A percentile compares a stretch with the other conserved stretches of the same genome.
phyloP scores from a whole-genome alignment of 30 jellyfish, hydroid and myxozoan species.

The Chrysaora quinquecirrha region DNA sequence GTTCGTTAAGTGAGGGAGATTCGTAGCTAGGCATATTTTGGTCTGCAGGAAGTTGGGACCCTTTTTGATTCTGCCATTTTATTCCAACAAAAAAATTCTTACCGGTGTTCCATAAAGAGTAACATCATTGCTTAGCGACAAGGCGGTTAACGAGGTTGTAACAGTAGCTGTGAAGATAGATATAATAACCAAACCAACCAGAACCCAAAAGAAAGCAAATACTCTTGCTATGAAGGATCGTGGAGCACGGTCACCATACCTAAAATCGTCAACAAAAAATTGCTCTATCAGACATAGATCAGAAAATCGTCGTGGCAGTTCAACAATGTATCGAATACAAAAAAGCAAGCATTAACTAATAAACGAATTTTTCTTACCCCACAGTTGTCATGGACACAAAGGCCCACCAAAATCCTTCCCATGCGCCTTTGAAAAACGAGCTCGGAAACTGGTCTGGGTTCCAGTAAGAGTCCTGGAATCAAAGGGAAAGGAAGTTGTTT shows the following conservation, averaged over 20 bases:
- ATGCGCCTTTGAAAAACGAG: conserved; percentile 96
- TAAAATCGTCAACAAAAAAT: no score
- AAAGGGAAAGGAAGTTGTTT: not conserved
- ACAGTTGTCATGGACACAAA: conserved; percentile 98
- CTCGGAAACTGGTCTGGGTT: conserved; percentile 98
- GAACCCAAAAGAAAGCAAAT: conserved; percentile 97
- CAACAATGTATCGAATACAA: no score
- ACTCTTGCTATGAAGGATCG: conserved; percentile 95
- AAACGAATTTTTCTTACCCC: conserved; percentile 55
- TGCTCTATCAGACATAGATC: no score
- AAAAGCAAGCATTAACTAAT: no score
- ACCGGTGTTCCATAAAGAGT: conserved; percentile 91
- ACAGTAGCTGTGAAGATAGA: conserved; percentile 98
- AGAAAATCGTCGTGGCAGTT: no score
- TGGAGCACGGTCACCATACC: conserved; percentile 99
- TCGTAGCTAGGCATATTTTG: no score
- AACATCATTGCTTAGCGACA: conserved; percentile 93
- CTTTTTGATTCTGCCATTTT: no score
- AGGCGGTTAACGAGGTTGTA: conserved; percentile 96
- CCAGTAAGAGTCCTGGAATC: conserved; percentile 94
- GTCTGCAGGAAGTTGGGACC: no score
- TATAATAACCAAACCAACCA: conserved; percentile 94
- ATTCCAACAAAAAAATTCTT: no score
- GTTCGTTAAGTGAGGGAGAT: no score
- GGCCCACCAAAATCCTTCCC: conserved; percentile 99